Conservation (phyloP, 2,888 invertebrate genomes). For the Pyrocoelia pectoralis region DNA sequence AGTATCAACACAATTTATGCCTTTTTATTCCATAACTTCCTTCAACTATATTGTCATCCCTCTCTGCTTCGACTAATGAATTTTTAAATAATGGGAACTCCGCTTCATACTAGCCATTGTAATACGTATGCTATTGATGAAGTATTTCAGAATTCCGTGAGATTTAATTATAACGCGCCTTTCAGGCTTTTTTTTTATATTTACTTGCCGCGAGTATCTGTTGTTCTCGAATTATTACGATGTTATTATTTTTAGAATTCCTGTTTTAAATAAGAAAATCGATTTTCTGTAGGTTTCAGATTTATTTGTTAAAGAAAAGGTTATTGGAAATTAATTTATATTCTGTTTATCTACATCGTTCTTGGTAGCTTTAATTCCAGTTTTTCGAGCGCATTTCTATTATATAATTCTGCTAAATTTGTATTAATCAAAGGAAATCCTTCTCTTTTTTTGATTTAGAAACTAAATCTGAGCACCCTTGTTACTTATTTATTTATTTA, state of each 20-base stretch:
- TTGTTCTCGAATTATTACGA: background rate
- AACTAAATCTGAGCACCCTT: too few relatives aligned
- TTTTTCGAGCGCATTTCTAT: too few relatives aligned
- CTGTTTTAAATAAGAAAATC: too few relatives aligned
- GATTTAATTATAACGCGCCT: conserved; percentile 42
- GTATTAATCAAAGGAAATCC: too few relatives aligned
- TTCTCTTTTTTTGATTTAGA: too few relatives aligned
- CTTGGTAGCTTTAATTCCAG: too few relatives aligned
- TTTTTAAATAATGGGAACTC: conserved; percentile 45
- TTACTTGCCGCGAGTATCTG: conserved; percentile 10
- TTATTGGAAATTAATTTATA: too few relatives aligned
- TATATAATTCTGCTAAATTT: too few relatives aligned
- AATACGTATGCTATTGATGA: conserved; percentile 44
- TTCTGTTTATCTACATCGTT: too few relatives aligned
- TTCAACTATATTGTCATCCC: conserved; percentile 27
- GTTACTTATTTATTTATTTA: too few relatives aligned
- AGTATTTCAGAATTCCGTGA: conserved; percentile 43
- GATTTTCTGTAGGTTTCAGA: too few relatives aligned
- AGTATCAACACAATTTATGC: conserved; percentile 34
- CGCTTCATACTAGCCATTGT: conserved; percentile 41
- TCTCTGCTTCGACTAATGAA: conserved; percentile 41
- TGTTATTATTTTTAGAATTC: background rate
- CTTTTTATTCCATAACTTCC: conserved; percentile 32
- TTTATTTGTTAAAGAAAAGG: too few relatives aligned
- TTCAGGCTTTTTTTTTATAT: conserved; percentile 32